phyloP scores from a whole-genome alignment of 2,113 vertebrate species.

The Labrus mixtus region DNA sequence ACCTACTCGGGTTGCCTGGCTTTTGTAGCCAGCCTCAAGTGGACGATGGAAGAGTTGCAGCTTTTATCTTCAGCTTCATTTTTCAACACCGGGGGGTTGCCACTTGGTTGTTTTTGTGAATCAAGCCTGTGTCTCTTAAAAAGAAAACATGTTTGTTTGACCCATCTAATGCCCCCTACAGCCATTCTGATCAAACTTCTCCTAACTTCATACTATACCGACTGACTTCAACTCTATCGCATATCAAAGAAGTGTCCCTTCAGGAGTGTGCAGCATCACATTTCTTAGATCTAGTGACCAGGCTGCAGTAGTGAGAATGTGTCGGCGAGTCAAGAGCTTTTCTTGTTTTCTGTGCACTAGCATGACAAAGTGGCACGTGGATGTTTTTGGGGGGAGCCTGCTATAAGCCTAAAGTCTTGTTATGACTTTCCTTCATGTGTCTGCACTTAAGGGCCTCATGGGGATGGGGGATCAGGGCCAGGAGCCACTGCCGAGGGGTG shows the following conservation, averaged over 20 bases:
- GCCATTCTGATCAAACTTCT: too few relatives aligned
- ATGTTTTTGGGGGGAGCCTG: conserved; percentile 13
- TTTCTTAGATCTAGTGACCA: background rate
- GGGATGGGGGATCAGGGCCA: conserved; percentile 6
- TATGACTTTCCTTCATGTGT: conserved; percentile 12
- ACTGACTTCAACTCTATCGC: background rate
- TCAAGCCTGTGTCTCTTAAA: too few relatives aligned
- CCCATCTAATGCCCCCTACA: too few relatives aligned
- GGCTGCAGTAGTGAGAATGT: background rate
- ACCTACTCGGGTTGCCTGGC: too few relatives aligned
- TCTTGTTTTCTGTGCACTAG: conserved; percentile 25
- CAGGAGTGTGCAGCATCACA: too few relatives aligned
- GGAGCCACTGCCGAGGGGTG: conserved; percentile 10
- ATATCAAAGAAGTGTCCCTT: background rate
- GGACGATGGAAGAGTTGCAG: too few relatives aligned
- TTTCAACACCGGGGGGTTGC: too few relatives aligned
- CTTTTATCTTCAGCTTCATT: too few relatives aligned
- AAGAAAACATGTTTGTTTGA: too few relatives aligned
- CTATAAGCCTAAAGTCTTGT: conserved; percentile 13
- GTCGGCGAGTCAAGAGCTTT: background rate
- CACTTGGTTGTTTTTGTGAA: too few relatives aligned
- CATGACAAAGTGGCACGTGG: background rate
- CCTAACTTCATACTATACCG: too few relatives aligned
- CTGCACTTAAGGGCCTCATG: conserved; percentile 14
- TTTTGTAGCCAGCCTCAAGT: too few relatives aligned